Evolutionary conservation across 2,113 vertebrate species (phyloP).

Genomic region (Cavia aperea): DNA sequence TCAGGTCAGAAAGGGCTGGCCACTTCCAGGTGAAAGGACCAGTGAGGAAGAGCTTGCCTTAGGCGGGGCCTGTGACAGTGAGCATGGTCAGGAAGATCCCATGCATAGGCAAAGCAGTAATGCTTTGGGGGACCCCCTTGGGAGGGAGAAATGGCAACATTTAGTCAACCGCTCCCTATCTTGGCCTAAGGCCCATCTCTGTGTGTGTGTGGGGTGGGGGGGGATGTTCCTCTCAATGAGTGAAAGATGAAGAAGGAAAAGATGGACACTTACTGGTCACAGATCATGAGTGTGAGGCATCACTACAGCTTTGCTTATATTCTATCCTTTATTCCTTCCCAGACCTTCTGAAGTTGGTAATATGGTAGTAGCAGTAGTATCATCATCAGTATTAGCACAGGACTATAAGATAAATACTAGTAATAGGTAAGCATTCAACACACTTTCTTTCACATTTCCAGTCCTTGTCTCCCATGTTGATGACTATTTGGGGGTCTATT

Average conservation of each 20-base stretch:
- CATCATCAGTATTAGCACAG: neutral
- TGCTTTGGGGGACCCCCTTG: fast-evolving
- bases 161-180: neutral
- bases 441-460: neutral
- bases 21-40: neutral
- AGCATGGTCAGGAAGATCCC: neutral
- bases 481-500: neutral
- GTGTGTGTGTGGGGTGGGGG: no score
- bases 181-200: neutral
- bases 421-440: neutral
- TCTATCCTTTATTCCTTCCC: neutral
- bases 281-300: neutral
- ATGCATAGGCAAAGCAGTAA: neutral
- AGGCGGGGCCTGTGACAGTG: no score
- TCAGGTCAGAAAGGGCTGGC: neutral
- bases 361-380: neutral
- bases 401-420: neutral
- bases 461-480: neutral
- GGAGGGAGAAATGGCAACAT: neutral
- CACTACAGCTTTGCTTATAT: neutral
- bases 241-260: neutral
- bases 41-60: neutral
- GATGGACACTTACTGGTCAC: neutral
- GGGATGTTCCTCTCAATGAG: neutral
- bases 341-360: neutral